These are phyloP conservation scores for Nothura maculosa DNA, from an alignment of 2,797 vertebrate genomes.

Conservation along the genomic window DNA sequence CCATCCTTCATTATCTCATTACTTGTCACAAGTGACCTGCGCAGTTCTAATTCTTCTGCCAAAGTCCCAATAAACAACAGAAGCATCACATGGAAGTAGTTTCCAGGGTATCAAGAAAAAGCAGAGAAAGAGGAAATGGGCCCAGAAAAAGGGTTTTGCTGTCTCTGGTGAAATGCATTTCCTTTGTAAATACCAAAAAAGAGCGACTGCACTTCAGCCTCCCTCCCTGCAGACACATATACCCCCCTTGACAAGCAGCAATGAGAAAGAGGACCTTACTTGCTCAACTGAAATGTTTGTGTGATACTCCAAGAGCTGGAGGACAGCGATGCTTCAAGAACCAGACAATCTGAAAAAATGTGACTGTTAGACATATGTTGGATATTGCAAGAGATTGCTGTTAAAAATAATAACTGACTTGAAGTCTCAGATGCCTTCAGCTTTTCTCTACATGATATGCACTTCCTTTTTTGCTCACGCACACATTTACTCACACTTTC, in stretches of 20 bases:
- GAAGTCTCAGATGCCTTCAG: background rate
- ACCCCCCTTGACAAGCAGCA: background rate
- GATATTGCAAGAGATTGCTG: constrained; percentile 6
- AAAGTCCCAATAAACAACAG: background rate
- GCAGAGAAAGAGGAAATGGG: background rate
- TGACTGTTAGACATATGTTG: constrained; percentile 29
- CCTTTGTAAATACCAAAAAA: background rate
- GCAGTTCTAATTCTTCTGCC: constrained; percentile 24
- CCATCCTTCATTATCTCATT: constrained; percentile 38
- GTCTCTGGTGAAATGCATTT: background rate
- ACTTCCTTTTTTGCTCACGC: background rate
- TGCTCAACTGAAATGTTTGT: constrained; percentile 77
- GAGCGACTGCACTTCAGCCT: background rate
- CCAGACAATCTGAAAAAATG: constrained; percentile 74
- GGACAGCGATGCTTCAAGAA: constrained; percentile 73
- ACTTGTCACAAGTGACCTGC: background rate
- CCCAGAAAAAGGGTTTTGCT: background rate
- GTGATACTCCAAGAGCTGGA: constrained; percentile 77
- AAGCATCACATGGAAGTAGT: background rate
- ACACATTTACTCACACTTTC: background rate
- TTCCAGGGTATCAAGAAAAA: background rate
- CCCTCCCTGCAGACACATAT: background rate
- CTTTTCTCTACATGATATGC: background rate
- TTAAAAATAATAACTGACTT: constrained; percentile 14
- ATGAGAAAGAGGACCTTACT: constrained; percentile 74